Percentiles rank a stretch among this genome's conserved stretches.
Conservation (phyloP, 2,113 vertebrate species). For the Pithys albifrons region DNA sequence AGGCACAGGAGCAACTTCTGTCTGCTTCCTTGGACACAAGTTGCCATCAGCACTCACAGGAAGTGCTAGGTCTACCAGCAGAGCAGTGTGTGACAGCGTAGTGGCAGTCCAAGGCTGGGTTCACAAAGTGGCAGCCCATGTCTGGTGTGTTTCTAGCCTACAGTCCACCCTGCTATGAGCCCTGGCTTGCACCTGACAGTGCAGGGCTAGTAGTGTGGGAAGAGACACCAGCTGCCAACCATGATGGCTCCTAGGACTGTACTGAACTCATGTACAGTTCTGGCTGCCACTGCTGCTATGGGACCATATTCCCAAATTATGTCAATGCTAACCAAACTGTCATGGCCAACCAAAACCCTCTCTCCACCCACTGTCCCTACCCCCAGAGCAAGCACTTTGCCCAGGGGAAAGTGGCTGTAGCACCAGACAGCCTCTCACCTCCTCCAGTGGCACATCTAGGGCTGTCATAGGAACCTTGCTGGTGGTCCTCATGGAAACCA, state of each 20-base stretch:
- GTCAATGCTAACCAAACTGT: neutral
- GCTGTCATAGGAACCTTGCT: slow-evolving; percentile 60
- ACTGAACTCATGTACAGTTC: neutral
- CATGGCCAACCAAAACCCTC: neutral
- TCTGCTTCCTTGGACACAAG: neutral
- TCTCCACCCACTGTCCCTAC: neutral
- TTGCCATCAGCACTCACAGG: neutral
- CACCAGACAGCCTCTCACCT: neutral
- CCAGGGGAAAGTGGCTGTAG: neutral
- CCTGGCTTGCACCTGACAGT: neutral
- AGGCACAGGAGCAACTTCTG: neutral
- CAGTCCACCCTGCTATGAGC: neutral
- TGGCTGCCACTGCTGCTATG: neutral
- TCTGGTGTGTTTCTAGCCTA: neutral
- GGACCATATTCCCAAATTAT: neutral
- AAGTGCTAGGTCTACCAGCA: neutral
- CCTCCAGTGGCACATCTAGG: slow-evolving; percentile 57
- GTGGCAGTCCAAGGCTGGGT: neutral
- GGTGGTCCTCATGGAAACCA: slow-evolving; percentile 69
- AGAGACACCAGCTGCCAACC: neutral
- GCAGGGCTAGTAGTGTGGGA: neutral
- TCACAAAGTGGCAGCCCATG: neutral
- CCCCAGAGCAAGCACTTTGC: neutral
- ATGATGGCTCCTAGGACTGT: neutral
- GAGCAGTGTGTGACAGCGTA: neutral